Conservation (phyloP, 2,113 vertebrate species). For the Gila orcuttii region DNA sequence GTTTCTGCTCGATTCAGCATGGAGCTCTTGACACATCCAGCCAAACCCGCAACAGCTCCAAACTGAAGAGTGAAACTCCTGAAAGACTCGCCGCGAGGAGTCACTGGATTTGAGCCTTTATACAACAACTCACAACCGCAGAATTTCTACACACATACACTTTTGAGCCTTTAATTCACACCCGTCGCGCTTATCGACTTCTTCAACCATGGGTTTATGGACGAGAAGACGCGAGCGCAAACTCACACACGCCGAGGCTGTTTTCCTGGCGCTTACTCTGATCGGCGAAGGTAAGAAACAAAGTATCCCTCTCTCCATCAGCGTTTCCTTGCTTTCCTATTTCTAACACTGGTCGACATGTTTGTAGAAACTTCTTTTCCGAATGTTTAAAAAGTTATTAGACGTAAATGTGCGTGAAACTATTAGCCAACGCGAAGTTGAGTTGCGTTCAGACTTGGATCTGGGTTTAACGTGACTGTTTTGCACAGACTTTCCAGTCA, state of each 20-base stretch:
- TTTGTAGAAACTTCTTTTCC: not conserved
- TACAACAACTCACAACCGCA: too few relatives aligned
- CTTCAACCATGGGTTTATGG: slow-evolving; percentile 13
- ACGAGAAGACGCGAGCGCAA: not conserved
- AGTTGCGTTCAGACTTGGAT: not conserved
- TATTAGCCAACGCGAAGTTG: not conserved
- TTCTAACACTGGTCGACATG: not conserved
- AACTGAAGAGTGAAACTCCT: not conserved
- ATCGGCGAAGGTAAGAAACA: slow-evolving; percentile 11
- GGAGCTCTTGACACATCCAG: slow-evolving; percentile 14
- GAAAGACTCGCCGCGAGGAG: not conserved
- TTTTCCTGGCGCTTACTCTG: not conserved
- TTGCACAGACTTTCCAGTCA: not conserved
- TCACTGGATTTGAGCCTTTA: slow-evolving; percentile 3
- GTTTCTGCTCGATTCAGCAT: not conserved
- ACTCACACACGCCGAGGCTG: not conserved
- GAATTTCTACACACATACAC: not conserved
- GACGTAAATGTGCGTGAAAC: not conserved
- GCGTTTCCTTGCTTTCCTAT: not conserved
- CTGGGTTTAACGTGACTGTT: not conserved
- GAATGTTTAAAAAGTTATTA: not conserved
- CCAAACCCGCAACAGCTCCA: not conserved
- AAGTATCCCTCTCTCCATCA: too few relatives aligned
- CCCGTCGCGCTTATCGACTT: not conserved
- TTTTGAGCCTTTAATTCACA: not conserved